Base-by-base conservation (phyloP, 2,797 vertebrate species). In the Chaetophractus vellerosus region DNA sequence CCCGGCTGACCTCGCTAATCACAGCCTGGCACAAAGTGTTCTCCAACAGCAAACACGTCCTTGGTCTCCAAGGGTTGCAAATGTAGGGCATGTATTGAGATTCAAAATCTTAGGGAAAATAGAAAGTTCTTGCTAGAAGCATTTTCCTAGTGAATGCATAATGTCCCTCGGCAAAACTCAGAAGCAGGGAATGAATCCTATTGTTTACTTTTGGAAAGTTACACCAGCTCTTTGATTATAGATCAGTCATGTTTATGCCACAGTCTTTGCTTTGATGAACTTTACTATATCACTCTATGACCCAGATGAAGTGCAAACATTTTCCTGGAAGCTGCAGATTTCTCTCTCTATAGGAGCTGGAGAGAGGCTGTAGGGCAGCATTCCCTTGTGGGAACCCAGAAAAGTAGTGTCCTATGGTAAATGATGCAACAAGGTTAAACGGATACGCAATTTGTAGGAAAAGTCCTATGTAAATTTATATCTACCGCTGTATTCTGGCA, bases 81-180 rank as follows among this genome's bases (percentile, higher is more conserved):
- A 93, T 95, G 94, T 86, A 93, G 96, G 91, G 79, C 85, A 59
- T 36, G 11, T 66, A 90, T 48, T 96, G 95, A 97, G 96, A 96
- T 87, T 95, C 95, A 92, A 96, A 82, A 91, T 96, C 97, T 87
- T 96, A 97, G 97, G 98, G 96, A 97, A 96, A 97, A 96, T 93
- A 95, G 36, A 96, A 96, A 94, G 80, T 96, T 97, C 92, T 86
- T 91, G 92, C 92, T 95, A 95, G 87, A 93, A 96, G 45, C 96
- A 94, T 2, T 90, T 96, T 86, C 88, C 95, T 81, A 96, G 96
- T 88, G 80, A 75, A 78, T 92, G 92, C 72, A 10, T 89, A 6
- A 89, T 93, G 91, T 96, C 68, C 36, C 23, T 2, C 0, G 91
- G 96, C 69, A 96, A 79, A 96, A 95, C 61, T 96, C 90, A 95